Conservation (phyloP, 2,797 vertebrate species). For the Linurgus olivaceus region DNA sequence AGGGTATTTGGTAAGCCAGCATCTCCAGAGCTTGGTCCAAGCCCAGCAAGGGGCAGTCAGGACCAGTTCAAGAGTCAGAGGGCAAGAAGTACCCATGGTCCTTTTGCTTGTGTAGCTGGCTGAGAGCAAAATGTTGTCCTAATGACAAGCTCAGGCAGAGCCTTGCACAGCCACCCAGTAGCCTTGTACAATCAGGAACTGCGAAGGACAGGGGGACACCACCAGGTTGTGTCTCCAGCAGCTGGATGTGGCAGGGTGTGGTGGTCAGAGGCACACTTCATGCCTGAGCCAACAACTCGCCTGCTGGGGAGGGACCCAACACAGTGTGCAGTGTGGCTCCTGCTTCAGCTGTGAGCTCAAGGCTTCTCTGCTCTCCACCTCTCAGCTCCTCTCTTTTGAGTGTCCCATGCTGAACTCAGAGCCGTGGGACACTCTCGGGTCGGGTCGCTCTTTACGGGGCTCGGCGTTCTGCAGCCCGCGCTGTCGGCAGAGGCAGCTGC, state of each 20-base stretch:
- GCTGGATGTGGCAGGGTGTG: neutral
- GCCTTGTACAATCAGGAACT: neutral
- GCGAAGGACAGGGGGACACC: neutral
- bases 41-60: neutral
- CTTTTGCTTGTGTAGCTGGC: neutral
- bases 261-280: neutral
- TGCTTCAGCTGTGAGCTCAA: neutral
- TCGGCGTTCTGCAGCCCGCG: neutral
- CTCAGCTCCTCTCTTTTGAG: neutral
- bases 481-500: neutral
- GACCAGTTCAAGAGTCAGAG: neutral
- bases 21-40: neutral
- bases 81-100: neutral
- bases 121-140: neutral
- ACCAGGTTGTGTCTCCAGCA: neutral
- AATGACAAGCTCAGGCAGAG: neutral
- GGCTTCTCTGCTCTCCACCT: neutral
- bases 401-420: neutral
- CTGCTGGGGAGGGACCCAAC: neutral
- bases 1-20: neutral
- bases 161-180: neutral
- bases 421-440: fast-evolving
- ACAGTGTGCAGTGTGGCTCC: fast-evolving
- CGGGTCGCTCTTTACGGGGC: fast-evolving
- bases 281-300: neutral